A percentile compares a stretch with the other conserved stretches of the same genome.
These are phyloP conservation scores for Dinoponera quadriceps DNA, from an alignment of 1,140 invertebrate species.

Conservation along the genomic window DNA sequence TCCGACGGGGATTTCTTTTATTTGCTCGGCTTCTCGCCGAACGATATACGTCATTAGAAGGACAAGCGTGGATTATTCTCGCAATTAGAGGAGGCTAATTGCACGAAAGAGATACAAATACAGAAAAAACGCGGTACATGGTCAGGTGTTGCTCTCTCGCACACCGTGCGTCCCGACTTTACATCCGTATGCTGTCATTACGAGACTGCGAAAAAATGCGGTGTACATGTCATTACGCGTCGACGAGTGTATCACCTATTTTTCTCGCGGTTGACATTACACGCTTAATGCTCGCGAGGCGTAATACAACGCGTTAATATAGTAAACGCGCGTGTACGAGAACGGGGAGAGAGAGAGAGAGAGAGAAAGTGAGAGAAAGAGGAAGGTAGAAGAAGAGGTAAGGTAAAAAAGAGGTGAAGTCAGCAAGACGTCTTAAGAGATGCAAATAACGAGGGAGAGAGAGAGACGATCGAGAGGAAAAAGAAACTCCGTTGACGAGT, in stretches of 20 bases:
- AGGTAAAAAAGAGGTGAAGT: conserved; percentile 8
- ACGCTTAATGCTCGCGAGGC: too few relatives aligned
- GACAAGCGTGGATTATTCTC: background rate
- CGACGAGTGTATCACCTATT: background rate
- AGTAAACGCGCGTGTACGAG: background rate
- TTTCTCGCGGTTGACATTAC: background rate
- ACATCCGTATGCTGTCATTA: background rate
- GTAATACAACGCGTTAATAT: background rate
- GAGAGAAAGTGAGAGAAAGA: conserved; percentile 7
- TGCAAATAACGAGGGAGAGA: conserved; percentile 1
- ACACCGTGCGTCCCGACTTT: background rate
- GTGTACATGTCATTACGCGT: conserved; percentile 41
- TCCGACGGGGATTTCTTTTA: background rate
- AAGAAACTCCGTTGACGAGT: conserved; percentile 40
- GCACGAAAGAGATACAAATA: background rate
- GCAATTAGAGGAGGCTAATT: conserved; percentile 36
- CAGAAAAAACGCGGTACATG: background rate
- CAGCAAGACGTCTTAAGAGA: background rate
- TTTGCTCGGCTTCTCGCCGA: background rate
- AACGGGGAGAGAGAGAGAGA: background rate
- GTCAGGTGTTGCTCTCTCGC: background rate
- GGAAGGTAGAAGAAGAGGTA: background rate
- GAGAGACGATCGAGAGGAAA: conserved; percentile 9
- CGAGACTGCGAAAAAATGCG: background rate
- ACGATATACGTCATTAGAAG: background rate